These are phyloP conservation scores for Coptodon bakossiorum DNA, from an alignment of 2,113 vertebrate species.

Conservation along the genomic window DNA sequence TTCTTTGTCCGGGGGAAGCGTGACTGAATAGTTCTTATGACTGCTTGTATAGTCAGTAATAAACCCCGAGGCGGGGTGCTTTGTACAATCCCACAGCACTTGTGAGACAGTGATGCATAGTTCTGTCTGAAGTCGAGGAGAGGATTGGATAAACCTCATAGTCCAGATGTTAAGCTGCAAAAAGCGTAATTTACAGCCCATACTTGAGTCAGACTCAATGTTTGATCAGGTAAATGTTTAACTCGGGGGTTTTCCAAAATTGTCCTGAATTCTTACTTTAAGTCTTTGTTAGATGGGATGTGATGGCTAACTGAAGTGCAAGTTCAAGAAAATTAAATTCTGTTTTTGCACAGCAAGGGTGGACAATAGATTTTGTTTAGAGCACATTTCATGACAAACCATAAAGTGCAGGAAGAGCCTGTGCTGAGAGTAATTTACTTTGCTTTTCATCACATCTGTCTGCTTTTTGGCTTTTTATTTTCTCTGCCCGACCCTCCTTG, in stretches of 20 bases:
- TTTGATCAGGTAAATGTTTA: background rate
- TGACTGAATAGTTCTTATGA: background rate
- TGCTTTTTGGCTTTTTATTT: background rate
- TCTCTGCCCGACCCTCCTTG: background rate
- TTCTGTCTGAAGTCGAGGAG: background rate
- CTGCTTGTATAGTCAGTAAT: background rate
- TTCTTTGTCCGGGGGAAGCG: slow-evolving; percentile 16
- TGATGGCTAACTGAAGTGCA: background rate
- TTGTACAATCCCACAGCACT: background rate
- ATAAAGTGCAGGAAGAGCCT: background rate
- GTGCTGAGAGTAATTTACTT: background rate
- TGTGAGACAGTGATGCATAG: background rate
- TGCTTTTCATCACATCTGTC: background rate
- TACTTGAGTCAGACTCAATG: background rate
- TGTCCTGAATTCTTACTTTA: background rate
- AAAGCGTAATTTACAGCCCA: background rate
- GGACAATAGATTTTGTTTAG: background rate
- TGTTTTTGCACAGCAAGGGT: background rate
- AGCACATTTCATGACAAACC: background rate
- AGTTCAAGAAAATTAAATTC: background rate
- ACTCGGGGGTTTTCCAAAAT: background rate
- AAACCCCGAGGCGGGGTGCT: slow-evolving; percentile 13
- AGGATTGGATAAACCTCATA: background rate
- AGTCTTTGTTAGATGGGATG: background rate
- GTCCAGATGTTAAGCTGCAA: background rate